Base-by-base conservation (phyloP, 2,113 vertebrate genomes). In the Tupaia chinensis region DNA sequence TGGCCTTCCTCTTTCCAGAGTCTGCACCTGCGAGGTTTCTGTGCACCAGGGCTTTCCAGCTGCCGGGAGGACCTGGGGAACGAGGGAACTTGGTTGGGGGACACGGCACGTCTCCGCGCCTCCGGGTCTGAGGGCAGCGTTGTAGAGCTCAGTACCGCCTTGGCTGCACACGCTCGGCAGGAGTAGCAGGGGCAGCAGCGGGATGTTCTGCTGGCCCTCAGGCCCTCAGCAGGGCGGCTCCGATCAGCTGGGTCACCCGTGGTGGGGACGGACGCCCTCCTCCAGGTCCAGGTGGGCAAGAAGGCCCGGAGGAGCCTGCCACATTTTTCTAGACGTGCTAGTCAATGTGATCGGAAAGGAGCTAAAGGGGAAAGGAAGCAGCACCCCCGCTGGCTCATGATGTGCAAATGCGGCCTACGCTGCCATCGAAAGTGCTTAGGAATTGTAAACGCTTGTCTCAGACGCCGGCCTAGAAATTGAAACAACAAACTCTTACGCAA, bases 31-130 rank as follows among this genome's bases (percentile, higher is more conserved):
- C 23, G 58, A 27, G 54, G 19, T 14, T 34, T 13, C 54, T 27
- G 81, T 54, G 17, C 4, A 2, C 54, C 14, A 2, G 63, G 44
- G 9, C 2, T 17, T 9, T 9, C 14, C 2, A 29, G 63, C 0
- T 34, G 3, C 0, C 19, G 44, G n/a, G 19, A 10, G 44, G 8
- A n/a, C 29, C 56, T 4, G 61, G 44, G 44, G 53, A 68, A 79
- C 0, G 9, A 3, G 60, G 85, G 15, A 10, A 7, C 58, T 23
- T 12, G 23, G 17, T 11, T 22, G 32, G 23, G 3, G 12, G 15
- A 17, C 29, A 0, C 3, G 19, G n/a, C n/a, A 44, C 5, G 12
- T 29, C 34, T 84, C 54, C 0, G 0, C 54, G 27, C 34, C 16
- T 34, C 16, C 22, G 16, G 9, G 23, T 61, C 61, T 32, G 32